Evolutionary conservation across 2,888 invertebrate genomes (phyloP).

Genomic region (Argyresthia albistria): DNA sequence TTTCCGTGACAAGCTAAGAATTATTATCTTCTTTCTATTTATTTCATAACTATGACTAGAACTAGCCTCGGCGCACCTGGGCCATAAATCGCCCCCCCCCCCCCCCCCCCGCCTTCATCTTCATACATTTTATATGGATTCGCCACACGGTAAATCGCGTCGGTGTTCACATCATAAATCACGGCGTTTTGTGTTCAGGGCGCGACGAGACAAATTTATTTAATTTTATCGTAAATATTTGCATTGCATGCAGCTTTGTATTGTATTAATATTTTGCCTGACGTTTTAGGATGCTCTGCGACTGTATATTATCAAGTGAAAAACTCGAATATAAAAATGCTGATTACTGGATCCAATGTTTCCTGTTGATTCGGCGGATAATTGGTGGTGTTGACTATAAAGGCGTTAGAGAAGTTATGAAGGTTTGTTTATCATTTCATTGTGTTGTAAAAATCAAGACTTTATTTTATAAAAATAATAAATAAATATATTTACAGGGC

Average conservation of each 20-base stretch:
- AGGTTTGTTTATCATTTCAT: constrained; percentile 53
- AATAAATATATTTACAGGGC: constrained; percentile 62
- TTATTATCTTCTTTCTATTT: too few species aligned
- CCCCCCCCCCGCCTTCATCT: too few species aligned
- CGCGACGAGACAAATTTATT: too few species aligned
- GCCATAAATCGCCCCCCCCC: too few species aligned
- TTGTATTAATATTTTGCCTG: constrained; percentile 4
- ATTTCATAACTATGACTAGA: too few species aligned
- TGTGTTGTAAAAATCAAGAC: not conserved
- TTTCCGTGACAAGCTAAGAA: too few species aligned
- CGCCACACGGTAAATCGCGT: too few species aligned
- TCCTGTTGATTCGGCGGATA: constrained; percentile 85
- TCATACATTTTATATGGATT: too few species aligned
- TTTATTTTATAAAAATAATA: not conserved
- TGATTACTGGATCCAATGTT: constrained; percentile 92
- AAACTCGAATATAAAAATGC: constrained; percentile 85
- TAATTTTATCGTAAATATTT: not conserved
- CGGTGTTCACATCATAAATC: too few species aligned
- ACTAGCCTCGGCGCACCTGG: too few species aligned
- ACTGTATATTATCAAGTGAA: constrained; percentile 87
- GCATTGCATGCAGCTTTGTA: constrained; percentile 2
- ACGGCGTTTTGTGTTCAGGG: too few species aligned
- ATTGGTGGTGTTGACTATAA: constrained; percentile 96
- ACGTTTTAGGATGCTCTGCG: constrained; percentile 83
- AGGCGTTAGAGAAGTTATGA: constrained; percentile 94